These are phyloP conservation scores for Nipponacmea schrenckii DNA, from an alignment of 2,888 invertebrate species.

Conservation along the genomic window DNA sequence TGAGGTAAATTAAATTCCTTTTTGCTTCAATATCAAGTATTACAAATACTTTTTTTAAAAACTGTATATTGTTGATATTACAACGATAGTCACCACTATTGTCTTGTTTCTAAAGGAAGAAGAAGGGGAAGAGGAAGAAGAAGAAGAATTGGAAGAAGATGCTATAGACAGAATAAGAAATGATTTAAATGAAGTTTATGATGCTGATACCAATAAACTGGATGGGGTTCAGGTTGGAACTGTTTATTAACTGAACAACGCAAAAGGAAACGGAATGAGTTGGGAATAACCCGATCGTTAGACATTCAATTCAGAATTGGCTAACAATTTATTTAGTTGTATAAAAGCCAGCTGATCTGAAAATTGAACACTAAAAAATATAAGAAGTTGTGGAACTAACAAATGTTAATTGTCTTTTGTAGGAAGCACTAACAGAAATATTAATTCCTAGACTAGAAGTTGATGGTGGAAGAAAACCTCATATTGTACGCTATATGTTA, in stretches of 20 bases:
- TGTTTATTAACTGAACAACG: too few relatives aligned
- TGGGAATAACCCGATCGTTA: too few relatives aligned
- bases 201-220: constrained; percentile 61
- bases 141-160: constrained; percentile 67
- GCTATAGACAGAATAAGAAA: constrained; percentile 64
- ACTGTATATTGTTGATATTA: not conserved
- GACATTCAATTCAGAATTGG: too few relatives aligned
- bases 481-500: constrained; percentile 64
- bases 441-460: constrained; percentile 61
- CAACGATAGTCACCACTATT: not conserved
- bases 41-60: not conserved
- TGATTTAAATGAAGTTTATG: constrained; percentile 63
- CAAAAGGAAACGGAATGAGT: too few relatives aligned
- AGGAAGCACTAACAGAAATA: constrained; percentile 64
- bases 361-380: too few relatives aligned
- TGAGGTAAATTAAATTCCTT: constrained; percentile 49
- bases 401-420: constrained; percentile 27
- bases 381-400: too few relatives aligned
- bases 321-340: too few relatives aligned
- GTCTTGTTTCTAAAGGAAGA: constrained; percentile 53
- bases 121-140: constrained; percentile 67
- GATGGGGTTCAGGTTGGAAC: constrained; percentile 54
- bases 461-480: constrained; percentile 63
- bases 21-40: not conserved
- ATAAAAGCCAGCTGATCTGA: too few relatives aligned